Evolutionary conservation across 2,888 invertebrate species (phyloP), one percentile per base, ranked within the genome.

Genomic region (Masnerella sp.): DNA sequence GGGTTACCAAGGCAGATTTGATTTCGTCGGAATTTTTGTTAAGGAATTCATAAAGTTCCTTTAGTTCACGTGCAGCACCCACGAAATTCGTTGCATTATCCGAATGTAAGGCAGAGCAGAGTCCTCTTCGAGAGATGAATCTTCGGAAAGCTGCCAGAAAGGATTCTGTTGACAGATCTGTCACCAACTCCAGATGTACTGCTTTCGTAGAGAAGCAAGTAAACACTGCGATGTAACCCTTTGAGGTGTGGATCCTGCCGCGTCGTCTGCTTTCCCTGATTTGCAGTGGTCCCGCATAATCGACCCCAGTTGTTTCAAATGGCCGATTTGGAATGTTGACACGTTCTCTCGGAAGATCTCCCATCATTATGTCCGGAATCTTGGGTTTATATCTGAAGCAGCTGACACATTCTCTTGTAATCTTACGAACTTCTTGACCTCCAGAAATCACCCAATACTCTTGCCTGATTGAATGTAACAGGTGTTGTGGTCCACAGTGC

Each of bases 1-100:
- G 5, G 5, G 15, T 2, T 14, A 30, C 3, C 12, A 45, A 11
- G 11, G 14, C 7, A 2, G 28, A 11, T 12, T n/a, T 12, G 5
- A 43, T 22, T 8, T 17, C 17, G 1, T 40, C 17, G 2, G 5
- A 2, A n/a, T 40, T 3, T 1, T 40, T 8, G 17, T 8, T n/a
- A 1, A 43, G 9, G 14, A 49, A 22, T 3, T 42, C 20, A 7
- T 51, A 18, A 4, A 79, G 9, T 40, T 78, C 75, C 15, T 69
- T 52, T 1, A 83, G 38, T 22, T 78, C 77, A 5, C 74, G 74
- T 8, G 73, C 64, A 4, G 82, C 83, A 5, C 83, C 83, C 1
- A 80, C 72, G 47, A 85, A 85, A 56, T 83, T 84, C 1, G 79
- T 79, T 0, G 81, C 83, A 14, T 38, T 81, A 34, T 84, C 84